Conservation (phyloP, 2,797 vertebrate species). For the Sphenopsis melanotis region DNA sequence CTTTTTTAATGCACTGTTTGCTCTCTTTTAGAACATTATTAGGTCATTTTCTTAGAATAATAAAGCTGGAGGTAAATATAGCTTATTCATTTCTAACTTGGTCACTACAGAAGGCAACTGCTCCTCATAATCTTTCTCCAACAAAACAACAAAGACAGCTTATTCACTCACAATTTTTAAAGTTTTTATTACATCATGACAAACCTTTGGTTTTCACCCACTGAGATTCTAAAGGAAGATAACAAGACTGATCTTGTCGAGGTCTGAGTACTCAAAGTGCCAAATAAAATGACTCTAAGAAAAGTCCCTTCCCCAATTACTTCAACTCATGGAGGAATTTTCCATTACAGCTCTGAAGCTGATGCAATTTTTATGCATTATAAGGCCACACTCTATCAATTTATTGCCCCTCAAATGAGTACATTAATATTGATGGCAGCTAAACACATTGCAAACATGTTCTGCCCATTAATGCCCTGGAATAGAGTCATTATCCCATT, state of each 20-base stretch:
- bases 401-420: slow-evolving; percentile 45
- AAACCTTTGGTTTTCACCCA: not conserved
- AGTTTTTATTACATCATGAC: not conserved
- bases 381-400: slow-evolving; percentile 45
- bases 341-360: not conserved
- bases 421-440: slow-evolving; percentile 50
- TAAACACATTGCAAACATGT: slow-evolving; percentile 57
- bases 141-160: not conserved
- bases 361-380: slow-evolving; percentile 56
- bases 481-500: slow-evolving; percentile 21
- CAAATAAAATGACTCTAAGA: not conserved
- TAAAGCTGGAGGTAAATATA: not conserved
- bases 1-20: not conserved
- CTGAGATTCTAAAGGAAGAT: not conserved
- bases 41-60: not conserved
- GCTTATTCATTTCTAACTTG: not conserved
- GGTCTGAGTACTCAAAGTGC: not conserved
- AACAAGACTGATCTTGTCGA: not conserved
- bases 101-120: not conserved
- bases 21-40: not conserved
- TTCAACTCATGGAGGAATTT: slow-evolving; percentile 10
- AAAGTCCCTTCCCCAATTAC: not conserved
- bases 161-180: not conserved
- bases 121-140: not conserved
- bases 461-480: slow-evolving; percentile 25